These are phyloP conservation scores for Mus minutoides DNA, from an alignment of 2,797 vertebrate genomes.

Conservation along the genomic window DNA sequence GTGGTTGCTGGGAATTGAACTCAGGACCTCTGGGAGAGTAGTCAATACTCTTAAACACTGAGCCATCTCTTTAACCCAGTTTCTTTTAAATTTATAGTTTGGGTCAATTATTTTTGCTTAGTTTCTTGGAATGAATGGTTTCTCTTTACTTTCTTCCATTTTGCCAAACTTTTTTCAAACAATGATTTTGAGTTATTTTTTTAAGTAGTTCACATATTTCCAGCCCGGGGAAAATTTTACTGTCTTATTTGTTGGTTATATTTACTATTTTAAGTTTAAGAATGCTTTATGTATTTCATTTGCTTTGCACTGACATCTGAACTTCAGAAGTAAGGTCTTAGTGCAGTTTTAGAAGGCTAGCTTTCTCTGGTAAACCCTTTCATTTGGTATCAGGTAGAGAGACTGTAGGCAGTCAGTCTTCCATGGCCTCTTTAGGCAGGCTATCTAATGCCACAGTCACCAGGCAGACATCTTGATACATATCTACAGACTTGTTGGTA, in stretches of 20 bases:
- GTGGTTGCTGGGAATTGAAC: not conserved
- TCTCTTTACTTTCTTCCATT: not conserved
- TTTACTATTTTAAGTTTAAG: not conserved
- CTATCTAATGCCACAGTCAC: not conserved
- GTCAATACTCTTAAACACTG: not conserved
- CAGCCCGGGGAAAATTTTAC: not conserved
- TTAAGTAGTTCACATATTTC: not conserved
- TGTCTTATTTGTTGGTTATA: not conserved
- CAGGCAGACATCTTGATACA: not conserved
- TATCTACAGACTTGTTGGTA: not conserved
- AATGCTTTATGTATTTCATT: not conserved
- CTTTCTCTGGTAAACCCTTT: not conserved
- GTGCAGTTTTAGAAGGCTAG: not conserved
- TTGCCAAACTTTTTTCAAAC: not conserved
- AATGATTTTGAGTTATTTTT: not conserved
- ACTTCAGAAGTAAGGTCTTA: not conserved
- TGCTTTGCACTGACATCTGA: not conserved
- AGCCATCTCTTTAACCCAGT: not conserved
- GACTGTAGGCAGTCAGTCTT: not conserved
- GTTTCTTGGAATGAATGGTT: not conserved
- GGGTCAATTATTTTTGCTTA: not conserved
- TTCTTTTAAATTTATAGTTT: not conserved
- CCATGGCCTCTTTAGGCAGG: too few species aligned
- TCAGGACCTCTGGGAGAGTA: not conserved
- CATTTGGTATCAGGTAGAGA: not conserved